Base-by-base conservation (phyloP, 1,140 invertebrate genomes). In the Ylistrum balloti region DNA sequence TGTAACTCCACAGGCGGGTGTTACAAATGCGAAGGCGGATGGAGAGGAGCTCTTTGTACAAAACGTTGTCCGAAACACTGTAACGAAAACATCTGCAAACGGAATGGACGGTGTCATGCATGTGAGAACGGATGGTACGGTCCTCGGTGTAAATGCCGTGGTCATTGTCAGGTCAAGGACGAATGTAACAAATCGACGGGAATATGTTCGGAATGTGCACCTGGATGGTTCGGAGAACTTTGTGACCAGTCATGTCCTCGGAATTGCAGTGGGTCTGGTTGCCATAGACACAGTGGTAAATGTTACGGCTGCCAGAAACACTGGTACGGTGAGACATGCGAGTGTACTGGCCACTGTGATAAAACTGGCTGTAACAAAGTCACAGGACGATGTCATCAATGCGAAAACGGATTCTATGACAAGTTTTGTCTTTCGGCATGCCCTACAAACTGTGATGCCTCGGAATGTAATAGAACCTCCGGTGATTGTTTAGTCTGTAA, bases 231-330 rank as follows among this genome's bases (percentile, higher is more conserved):
- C 56, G 56, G 56, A 3, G n/a, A 74, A 74, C 17, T 74, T 28
- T 74, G 56, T 74, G 56, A 74, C n/a, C 56, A 74, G 13, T 74
- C 56, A 74, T 74, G 56, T 74, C 56, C 56, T 9, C 56, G 56
- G 17, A 74, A n/a, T n/a, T 74, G 56, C 56, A 74, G 28, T 74
- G 56, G 11, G 22, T 28, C 56, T 2, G 56, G 56, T 9, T 74
- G 56, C 28, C 22, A 28, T 74, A 74, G 56, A 74, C 56, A 28
- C 56, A 74, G 17, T 11, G 56, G 56, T 2, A 22, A 74, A 28
- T 74, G 56, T 74, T 74, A 74, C 17, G 56, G 56, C 22, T 74
- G 56, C 17, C 56, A 28, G 56, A 28, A 74, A 3, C 56, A 74
- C 17, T 74, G 56, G 56, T 74, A 74, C 56, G 56, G 56, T 9